These are phyloP conservation scores for Calidris pugnax DNA, from an alignment of 2,113 vertebrate species.

Conservation along the genomic window DNA sequence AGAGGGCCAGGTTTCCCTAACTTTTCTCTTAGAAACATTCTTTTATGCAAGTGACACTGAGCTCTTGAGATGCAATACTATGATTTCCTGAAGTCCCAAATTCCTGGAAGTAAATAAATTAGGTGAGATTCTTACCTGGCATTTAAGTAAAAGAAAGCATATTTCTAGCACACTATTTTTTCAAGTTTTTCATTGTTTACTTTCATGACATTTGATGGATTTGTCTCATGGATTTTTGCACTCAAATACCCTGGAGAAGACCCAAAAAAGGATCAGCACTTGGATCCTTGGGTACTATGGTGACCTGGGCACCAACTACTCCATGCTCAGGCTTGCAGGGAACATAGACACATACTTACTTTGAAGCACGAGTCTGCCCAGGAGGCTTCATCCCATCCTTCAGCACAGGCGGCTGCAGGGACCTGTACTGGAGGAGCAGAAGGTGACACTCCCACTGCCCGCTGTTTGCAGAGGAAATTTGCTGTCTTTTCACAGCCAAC, in stretches of 20 bases:
- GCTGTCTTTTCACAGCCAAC: constrained; percentile 81
- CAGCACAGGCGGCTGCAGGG: constrained; percentile 60
- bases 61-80: background rate
- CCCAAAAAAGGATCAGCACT: background rate
- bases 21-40: background rate
- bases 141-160: background rate
- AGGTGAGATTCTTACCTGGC: background rate
- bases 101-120: background rate
- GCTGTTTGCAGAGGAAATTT: constrained; percentile 88
- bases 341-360: constrained; percentile 63
- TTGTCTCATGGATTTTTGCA: background rate
- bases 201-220: background rate
- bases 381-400: constrained; percentile 73
- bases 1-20: fast-evolving
- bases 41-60: background rate
- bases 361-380: constrained; percentile 74
- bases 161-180: background rate
- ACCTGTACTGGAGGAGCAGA: constrained; percentile 68
- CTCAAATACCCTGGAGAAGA: background rate
- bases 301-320: background rate
- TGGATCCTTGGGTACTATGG: fast-evolving
- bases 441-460: constrained; percentile 72
- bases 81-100: background rate
- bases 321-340: fast-evolving
- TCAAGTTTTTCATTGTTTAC: background rate